phyloP scores from a whole-genome alignment of 2,113 vertebrate species.

The Cyrtonyx montezumae region DNA sequence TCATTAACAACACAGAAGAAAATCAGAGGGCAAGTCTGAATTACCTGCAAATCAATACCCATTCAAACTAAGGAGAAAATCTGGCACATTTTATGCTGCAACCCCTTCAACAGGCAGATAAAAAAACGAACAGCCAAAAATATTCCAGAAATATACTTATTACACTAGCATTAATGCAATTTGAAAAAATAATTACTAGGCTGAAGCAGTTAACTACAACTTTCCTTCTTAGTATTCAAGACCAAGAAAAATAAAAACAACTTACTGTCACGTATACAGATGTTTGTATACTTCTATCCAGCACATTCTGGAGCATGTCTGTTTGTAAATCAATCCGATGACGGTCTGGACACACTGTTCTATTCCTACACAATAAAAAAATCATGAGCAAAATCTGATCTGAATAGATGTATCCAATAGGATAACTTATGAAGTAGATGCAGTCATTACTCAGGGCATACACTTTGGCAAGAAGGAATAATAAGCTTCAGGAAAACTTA shows the following conservation, averaged over 20 bases:
- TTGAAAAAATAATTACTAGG: too few relatives aligned
- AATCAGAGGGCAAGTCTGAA: too few relatives aligned
- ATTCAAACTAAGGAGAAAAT: too few relatives aligned
- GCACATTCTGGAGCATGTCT: constrained; percentile 59
- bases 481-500: not conserved
- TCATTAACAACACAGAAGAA: not conserved
- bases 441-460: not conserved
- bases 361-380: constrained; percentile 41
- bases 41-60: too few relatives aligned
- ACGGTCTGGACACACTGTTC: constrained; percentile 71
- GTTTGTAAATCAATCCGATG: constrained; percentile 69
- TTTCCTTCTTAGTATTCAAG: not conserved
- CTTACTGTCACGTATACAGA: constrained; percentile 73
- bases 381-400: not conserved
- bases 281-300: not conserved
- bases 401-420: not conserved
- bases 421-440: not conserved
- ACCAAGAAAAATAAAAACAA: not conserved
- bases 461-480: not conserved
- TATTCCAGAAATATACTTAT: too few relatives aligned
- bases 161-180: too few relatives aligned
- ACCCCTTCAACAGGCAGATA: too few relatives aligned
- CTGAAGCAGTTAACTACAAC: not conserved
- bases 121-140: too few relatives aligned
- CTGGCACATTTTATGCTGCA: too few relatives aligned